Evolutionary conservation across 2,113 vertebrate species (phyloP), one percentile per base, ranked within the genome.

Genomic region (Dipodomys spectabilis): DNA sequence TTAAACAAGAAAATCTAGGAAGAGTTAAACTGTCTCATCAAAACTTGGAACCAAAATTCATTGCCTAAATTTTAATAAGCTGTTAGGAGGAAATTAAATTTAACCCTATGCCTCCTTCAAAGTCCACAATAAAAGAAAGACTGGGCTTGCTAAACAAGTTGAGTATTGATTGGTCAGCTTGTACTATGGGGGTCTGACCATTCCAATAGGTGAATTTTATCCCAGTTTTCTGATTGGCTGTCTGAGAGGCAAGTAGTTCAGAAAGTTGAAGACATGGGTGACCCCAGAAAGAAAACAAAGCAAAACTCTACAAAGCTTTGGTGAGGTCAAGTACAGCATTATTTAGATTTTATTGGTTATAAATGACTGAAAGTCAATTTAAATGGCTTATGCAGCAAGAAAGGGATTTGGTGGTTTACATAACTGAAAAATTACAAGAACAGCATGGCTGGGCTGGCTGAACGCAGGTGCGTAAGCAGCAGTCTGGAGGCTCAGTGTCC

Each of bases 1-100:
- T 96, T 97, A 97, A 96, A 90, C 93, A 94, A 97, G 84, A 96
- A 97, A 97, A 97, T 94, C 92, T 93, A 77, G 78, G 90, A 71
- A 96, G 85, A 86, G 83, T 96, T 88, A 95, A 92, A 96, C 74
- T 93, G 90, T 82, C 90, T 89, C 94, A 94, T 97, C 88, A 95
- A 91, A 96, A 39, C 44, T 88, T 91, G 82, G 68, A 95, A 80
- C 80, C 90, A 60, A 92, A 96, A 93, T 92, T 87, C 92, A 85
- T 92, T 86, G 93, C 19, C n/a, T 28, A 72, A 92, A 90, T 82
- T 86, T 88, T 94, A 95, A 84, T 92, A 93, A 32, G 72, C 69
- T 45, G 20, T 79, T 73, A 64, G 44, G 32, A 95, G 82, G 85
- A 97, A 97, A 96, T 92, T 88, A 81, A 83, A 82, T 91, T 97